phyloP scores from a whole-genome alignment of 2,888 invertebrate species.

The Desoria tigrina region DNA sequence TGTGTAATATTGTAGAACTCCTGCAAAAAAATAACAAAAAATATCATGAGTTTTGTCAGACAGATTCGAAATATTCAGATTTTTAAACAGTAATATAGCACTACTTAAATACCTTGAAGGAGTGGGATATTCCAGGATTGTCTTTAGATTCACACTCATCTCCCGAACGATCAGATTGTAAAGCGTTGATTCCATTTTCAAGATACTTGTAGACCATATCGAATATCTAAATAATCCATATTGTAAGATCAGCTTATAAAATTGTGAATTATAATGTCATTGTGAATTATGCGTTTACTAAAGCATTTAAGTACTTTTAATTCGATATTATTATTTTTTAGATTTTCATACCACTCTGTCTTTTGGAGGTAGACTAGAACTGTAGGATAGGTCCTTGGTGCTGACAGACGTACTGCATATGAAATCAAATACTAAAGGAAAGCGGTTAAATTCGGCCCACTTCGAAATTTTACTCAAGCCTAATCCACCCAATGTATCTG shows the following conservation, averaged over 20 bases:
- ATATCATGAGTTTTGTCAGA: background rate
- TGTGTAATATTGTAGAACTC: conserved; percentile 30
- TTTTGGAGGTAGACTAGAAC: background rate
- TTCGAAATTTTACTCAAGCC: conserved; percentile 28
- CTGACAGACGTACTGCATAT: background rate
- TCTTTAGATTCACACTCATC: conserved; percentile 7
- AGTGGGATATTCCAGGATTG: conserved; percentile 21
- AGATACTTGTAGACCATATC: conserved; percentile 1
- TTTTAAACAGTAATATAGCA: background rate
- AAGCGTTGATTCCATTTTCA: conserved; percentile 11
- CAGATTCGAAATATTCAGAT: background rate
- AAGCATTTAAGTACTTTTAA: no score
- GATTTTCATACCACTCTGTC: conserved; percentile 15
- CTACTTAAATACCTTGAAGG: conserved; percentile 16
- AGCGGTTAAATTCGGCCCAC: conserved; percentile 43
- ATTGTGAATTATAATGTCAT: no score
- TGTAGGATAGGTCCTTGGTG: background rate
- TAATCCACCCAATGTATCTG: conserved; percentile 48
- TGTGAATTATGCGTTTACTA: no score
- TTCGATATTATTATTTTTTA: no score
- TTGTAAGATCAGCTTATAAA: no score
- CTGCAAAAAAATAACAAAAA: conserved; percentile 16
- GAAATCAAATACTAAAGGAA: conserved; percentile 45
- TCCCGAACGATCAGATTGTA: background rate
- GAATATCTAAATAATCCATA: conserved; percentile 19